These are phyloP conservation scores for Pelodiscus sinensis DNA, from an alignment of 2,113 vertebrate species.

Conservation along the genomic window DNA sequence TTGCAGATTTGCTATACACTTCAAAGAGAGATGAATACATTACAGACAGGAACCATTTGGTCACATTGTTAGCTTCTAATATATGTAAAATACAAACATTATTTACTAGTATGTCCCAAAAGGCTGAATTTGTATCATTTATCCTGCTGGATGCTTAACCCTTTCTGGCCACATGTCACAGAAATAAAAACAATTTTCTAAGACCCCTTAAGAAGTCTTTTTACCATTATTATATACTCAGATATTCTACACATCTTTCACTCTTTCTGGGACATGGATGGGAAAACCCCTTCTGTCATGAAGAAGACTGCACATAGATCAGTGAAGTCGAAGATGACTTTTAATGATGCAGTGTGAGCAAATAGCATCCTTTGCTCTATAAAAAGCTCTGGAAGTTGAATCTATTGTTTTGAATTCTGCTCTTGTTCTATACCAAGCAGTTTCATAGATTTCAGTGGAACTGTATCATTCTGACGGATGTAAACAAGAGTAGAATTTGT, in stretches of 20 bases:
- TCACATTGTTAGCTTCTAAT: no score
- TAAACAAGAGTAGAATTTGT: neutral
- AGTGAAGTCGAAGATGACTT: no score
- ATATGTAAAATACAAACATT: no score
- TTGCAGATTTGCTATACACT: no score
- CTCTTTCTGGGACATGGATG: neutral
- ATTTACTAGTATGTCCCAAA: no score
- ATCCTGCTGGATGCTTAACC: no score
- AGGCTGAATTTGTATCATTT: no score
- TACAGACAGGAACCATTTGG: no score
- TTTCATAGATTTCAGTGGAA: slow-evolving; percentile 19
- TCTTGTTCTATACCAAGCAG: neutral
- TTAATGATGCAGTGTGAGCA: no score
- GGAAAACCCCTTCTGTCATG: neutral
- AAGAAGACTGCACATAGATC: neutral
- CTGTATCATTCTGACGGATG: slow-evolving; percentile 5
- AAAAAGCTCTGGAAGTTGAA: slow-evolving; percentile 21
- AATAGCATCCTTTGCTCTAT: neutral
- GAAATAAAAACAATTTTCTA: neutral
- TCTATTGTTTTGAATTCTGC: slow-evolving; percentile 34
- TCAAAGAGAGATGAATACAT: no score
- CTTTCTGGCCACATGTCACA: no score
- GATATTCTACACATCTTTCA: neutral
- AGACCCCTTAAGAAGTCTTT: neutral
- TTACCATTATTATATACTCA: neutral